Evolutionary conservation across 2,797 vertebrate genomes (phyloP), one percentile per base, ranked within the genome.

Genomic region (Falco berigora): DNA sequence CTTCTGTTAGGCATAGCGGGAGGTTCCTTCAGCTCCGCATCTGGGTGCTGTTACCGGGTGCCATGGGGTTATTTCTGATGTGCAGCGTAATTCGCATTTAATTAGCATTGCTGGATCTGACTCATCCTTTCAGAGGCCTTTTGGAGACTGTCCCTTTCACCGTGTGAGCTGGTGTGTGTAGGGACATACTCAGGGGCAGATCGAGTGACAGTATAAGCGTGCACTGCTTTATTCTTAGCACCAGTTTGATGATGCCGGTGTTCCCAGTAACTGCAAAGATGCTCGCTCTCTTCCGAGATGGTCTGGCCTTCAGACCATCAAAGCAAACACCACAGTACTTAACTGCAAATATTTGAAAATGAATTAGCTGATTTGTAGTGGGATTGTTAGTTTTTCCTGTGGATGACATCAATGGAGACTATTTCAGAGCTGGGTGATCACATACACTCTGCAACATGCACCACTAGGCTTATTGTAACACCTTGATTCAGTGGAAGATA

Each of bases 1-100:
- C 19, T 61, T 83, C 27, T 22, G 6, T 28, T 8, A 6, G 32
- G 30, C 44, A 52, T 30, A 38, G 5, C 8, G 7, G 27, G 16
- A 24, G 27, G 9, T 55, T 46, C 44, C 63, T n/a, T 20, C 50
- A 34, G 14, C 42, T 61, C 46, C n/a, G 1, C 0, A 0, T 22
- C 12, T 9, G 62, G 49, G 4, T 30, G 78, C 55, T 7, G 14
- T 40, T 27, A 5, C 0, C 0, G 0, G 27, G 55, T 32, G 1
- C 5, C 6, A 1, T 6, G 36, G 44, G 36, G 38, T 58, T 66
- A 4, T 74, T 78, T 77, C 61, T 74, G 52, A 22, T 20, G 5
- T 2, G 17, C 20, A 28, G 34, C 38, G 1, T 18, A n/a, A 44
- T n/a, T 66, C 27, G 4, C 0, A 0, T 38, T 49, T 40, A 4